Base-by-base conservation (phyloP, 2,888 invertebrate species). In the Aphrophora alni region DNA sequence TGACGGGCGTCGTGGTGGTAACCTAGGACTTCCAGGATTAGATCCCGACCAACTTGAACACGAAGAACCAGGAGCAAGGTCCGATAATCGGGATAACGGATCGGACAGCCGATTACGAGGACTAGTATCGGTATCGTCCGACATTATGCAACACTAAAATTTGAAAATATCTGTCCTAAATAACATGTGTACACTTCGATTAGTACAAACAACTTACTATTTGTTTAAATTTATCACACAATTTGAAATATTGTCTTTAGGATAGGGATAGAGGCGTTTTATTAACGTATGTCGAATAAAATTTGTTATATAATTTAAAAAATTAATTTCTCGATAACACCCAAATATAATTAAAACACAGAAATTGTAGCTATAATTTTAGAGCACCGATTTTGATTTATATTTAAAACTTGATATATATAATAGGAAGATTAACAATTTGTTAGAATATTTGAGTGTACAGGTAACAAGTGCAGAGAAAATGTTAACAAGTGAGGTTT, bases 31-130 rank as follows among this genome's bases (percentile, higher is more conserved):
- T 88, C 88, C 89, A 86, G 80, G 87, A 84, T 86, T 88, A 28
- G 81, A 81, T 24, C 90, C 90, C 77, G 89, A 89, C 88, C 88
- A 82, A 87, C 85, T 38, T 86, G 86, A n/a, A 87, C 88, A 83
- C 87, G 88, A 86, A 87, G 88, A 75, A 85, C 91, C 89, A 85
- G 91, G 89, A 85, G 92, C 91, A 85, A 92, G 89, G 87, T 94
- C 92, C 88, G 93, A 93, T 83, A 95, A 90, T 88, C 94, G 90
- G 83, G 94, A 92, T 87, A 95, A 90, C 85, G 95, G 95, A 89
- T 95, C 95, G 88, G 95, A 94, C 21, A 78, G 73, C 12, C 78
- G 72, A 14, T 59, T 70, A 21, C 59, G 59, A 12, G 72, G 78
- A 12, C 72, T 71, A 21, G 78, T 21, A 27, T 33, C 59, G 8